Evolutionary conservation across 2,888 invertebrate species (phyloP).

Genomic region (Morpho deidamia): DNA sequence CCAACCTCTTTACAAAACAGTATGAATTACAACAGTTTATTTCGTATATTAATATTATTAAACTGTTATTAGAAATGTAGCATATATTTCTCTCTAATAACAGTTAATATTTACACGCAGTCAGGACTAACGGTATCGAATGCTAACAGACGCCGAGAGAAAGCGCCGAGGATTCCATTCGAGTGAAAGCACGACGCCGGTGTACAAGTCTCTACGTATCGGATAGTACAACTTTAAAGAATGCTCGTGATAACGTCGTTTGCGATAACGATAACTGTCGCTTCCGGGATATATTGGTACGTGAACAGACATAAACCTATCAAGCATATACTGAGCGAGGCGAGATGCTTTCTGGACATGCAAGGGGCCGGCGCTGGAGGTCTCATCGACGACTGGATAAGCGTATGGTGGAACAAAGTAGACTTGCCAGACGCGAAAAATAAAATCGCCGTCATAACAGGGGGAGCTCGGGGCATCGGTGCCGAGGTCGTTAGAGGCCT

Average conservation of each 20-base stretch:
- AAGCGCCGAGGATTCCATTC: slow-evolving; percentile 65
- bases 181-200: slow-evolving; percentile 64
- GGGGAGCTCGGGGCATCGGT: slow-evolving; percentile 92
- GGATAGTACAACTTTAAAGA: slow-evolving; percentile 30
- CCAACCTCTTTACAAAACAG: slow-evolving; percentile 3
- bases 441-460: slow-evolving; percentile 89
- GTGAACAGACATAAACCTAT: slow-evolving; percentile 75
- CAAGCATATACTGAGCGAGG: slow-evolving; percentile 69
- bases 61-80: no score
- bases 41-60: no score
- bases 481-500: slow-evolving; percentile 86
- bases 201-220: slow-evolving; percentile 49
- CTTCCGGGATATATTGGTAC: slow-evolving; percentile 60
- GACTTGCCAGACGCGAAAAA: slow-evolving; percentile 81
- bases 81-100: background rate
- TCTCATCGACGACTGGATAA: slow-evolving; percentile 79
- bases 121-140: slow-evolving; percentile 64
- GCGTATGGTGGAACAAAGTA: slow-evolving; percentile 75
- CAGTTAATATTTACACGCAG: slow-evolving; percentile 13
- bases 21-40: background rate
- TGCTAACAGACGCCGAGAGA: slow-evolving; percentile 56
- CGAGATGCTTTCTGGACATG: slow-evolving; percentile 75
- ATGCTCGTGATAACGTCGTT: slow-evolving; percentile 44
- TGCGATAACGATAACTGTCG: slow-evolving; percentile 34
- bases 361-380: slow-evolving; percentile 79